These are phyloP conservation scores for Gallinago jamesoni DNA, from an alignment of 2,113 vertebrate genomes.

Conservation along the genomic window DNA sequence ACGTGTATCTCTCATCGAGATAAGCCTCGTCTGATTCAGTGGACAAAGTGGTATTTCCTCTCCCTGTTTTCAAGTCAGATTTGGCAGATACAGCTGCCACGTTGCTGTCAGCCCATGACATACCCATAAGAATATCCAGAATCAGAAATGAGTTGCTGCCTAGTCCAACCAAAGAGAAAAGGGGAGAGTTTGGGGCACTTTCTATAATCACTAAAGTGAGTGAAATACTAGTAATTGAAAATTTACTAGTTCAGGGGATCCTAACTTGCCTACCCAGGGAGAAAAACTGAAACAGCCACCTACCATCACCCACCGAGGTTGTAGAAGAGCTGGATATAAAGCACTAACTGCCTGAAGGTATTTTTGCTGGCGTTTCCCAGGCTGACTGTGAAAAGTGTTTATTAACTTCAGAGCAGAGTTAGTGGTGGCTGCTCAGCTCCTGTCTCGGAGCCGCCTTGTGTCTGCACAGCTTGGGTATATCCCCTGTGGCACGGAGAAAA, in stretches of 20 bases:
- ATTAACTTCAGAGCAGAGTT: neutral
- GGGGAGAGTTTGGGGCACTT: neutral
- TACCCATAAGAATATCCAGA: neutral
- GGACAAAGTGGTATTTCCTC: neutral
- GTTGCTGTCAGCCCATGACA: neutral
- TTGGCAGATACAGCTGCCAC: neutral
- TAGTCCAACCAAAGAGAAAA: neutral
- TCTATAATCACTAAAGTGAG: neutral
- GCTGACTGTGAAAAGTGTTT: neutral
- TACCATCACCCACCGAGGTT: fast-evolving
- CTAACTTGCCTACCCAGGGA: neutral
- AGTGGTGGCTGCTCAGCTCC: neutral
- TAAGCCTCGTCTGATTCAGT: neutral
- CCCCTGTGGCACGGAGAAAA: neutral
- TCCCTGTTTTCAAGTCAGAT: neutral
- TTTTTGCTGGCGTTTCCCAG: neutral
- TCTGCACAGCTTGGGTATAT: neutral
- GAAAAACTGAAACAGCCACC: neutral
- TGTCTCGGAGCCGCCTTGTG: neutral
- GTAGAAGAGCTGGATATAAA: neutral
- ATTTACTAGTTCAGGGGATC: neutral
- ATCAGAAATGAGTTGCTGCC: neutral
- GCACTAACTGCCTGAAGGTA: neutral
- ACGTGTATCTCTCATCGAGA: neutral
- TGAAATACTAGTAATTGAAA: neutral